A percentile compares a stretch with the other conserved stretches of the same genome.
Conservation (phyloP, 2,888 invertebrate species). For the Agrilus cyanescens region DNA sequence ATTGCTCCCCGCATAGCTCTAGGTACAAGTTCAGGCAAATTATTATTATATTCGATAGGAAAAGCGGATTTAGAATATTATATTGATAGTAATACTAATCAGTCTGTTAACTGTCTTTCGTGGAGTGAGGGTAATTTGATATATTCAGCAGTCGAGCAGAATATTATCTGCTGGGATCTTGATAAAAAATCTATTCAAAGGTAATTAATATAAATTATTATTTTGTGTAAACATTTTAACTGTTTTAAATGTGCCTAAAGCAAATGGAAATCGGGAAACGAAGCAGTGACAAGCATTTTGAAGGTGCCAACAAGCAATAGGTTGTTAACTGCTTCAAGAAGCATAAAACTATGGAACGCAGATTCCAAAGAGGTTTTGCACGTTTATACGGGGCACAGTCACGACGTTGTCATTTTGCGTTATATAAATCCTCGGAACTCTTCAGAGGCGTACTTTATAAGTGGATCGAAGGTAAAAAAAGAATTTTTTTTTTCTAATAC, state of each 20-base stretch:
- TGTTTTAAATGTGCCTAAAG: slow-evolving; percentile 26
- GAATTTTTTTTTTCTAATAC: slow-evolving; percentile 1
- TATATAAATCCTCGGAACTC: slow-evolving; percentile 25
- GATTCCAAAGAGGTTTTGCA: slow-evolving; percentile 45
- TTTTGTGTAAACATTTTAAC: background rate
- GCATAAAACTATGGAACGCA: slow-evolving; percentile 53
- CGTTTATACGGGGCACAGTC: slow-evolving; percentile 53
- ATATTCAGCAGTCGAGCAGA: slow-evolving; percentile 44
- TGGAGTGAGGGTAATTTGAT: slow-evolving; percentile 44
- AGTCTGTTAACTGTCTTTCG: slow-evolving; percentile 38
- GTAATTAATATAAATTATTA: slow-evolving; percentile 31
- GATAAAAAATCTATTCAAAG: slow-evolving; percentile 36
- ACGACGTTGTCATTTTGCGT: slow-evolving; percentile 40
- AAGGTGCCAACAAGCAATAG: slow-evolving; percentile 41
- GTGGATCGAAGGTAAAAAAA: slow-evolving; percentile 33
- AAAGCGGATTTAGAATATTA: slow-evolving; percentile 51
- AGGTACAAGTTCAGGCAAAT: slow-evolving; percentile 60
- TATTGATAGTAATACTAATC: slow-evolving; percentile 36
- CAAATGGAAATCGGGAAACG: slow-evolving; percentile 54
- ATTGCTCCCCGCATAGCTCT: slow-evolving; percentile 48
- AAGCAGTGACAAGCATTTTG: slow-evolving; percentile 46
- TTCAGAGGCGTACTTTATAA: slow-evolving; percentile 34
- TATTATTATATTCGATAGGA: slow-evolving; percentile 58
- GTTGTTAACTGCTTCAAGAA: slow-evolving; percentile 32
- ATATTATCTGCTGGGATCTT: slow-evolving; percentile 45